These are phyloP conservation scores for Orthosia cruda DNA, from an alignment of 2,888 invertebrate species.

Conservation along the genomic window DNA sequence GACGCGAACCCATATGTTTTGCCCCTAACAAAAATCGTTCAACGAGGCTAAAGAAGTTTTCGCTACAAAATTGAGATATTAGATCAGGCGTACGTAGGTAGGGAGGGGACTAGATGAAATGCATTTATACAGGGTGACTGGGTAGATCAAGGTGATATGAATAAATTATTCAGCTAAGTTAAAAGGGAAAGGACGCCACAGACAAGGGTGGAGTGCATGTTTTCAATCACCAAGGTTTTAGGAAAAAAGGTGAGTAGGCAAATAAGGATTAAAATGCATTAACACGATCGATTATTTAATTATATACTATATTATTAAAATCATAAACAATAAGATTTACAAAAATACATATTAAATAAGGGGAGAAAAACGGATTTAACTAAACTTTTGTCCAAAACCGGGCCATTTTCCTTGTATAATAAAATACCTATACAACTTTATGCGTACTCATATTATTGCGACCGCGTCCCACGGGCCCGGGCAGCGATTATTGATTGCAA, in stretches of 20 bases:
- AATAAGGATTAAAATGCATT: not conserved
- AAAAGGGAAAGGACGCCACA: not conserved
- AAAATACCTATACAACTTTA: constrained; percentile 6
- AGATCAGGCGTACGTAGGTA: too few species aligned
- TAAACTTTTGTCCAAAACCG: constrained; percentile 4
- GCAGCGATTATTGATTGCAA: constrained; percentile 63
- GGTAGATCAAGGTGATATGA: not conserved
- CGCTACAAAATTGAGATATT: too few species aligned
- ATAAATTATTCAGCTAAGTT: not conserved
- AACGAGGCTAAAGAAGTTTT: too few species aligned
- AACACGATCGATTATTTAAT: not conserved
- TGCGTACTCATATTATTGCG: constrained; percentile 26
- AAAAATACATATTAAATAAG: too few species aligned
- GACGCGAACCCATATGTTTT: too few species aligned
- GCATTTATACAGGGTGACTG: not conserved
- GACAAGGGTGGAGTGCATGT: not conserved
- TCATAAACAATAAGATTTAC: not conserved
- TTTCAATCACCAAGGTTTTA: not conserved
- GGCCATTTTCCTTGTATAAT: constrained; percentile 7
- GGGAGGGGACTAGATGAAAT: not conserved
- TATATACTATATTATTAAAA: not conserved
- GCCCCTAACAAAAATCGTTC: too few species aligned
- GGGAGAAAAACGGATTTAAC: too few species aligned
- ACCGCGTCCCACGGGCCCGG: constrained; percentile 17
- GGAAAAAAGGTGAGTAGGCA: not conserved